These are phyloP conservation scores for Penaeus vannamei DNA, from an alignment of 1,140 invertebrate species.

Conservation along the genomic window DNA sequence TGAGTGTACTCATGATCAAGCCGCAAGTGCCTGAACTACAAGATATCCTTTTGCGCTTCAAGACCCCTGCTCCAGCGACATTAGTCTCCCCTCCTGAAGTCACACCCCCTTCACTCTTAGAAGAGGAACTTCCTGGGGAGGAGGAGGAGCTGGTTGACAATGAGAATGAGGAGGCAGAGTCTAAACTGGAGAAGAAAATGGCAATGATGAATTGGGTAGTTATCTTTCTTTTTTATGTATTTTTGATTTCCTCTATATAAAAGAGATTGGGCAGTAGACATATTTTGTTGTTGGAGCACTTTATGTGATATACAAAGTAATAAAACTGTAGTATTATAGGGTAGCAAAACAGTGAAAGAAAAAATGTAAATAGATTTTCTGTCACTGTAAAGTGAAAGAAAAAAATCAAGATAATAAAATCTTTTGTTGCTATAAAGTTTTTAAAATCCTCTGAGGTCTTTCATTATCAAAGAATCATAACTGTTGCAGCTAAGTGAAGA, in stretches of 20 bases:
- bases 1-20: constrained; percentile 66
- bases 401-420: background rate
- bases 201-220: constrained; percentile 45
- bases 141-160: constrained; percentile 54
- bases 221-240: too few relatives aligned
- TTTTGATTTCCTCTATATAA: too few relatives aligned
- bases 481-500: constrained; percentile 47
- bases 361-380: too few relatives aligned
- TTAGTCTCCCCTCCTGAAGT: constrained; percentile 17
- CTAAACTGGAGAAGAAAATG: constrained; percentile 33
- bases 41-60: constrained; percentile 56
- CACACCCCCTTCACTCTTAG: constrained; percentile 25
- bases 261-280: too few relatives aligned
- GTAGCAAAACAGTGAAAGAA: too few relatives aligned
- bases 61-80: constrained; percentile 36
- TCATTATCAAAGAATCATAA: background rate
- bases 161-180: constrained; percentile 9
- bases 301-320: too few relatives aligned
- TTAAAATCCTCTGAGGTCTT: background rate
- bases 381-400: too few relatives aligned
- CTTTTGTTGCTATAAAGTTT: too few relatives aligned
- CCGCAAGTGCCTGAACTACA: constrained; percentile 59
- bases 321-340: too few relatives aligned
- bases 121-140: constrained; percentile 54
- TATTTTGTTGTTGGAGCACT: too few relatives aligned